These are phyloP conservation scores for Bombus consobrinus DNA, from an alignment of 1,140 invertebrate species.

Conservation along the genomic window DNA sequence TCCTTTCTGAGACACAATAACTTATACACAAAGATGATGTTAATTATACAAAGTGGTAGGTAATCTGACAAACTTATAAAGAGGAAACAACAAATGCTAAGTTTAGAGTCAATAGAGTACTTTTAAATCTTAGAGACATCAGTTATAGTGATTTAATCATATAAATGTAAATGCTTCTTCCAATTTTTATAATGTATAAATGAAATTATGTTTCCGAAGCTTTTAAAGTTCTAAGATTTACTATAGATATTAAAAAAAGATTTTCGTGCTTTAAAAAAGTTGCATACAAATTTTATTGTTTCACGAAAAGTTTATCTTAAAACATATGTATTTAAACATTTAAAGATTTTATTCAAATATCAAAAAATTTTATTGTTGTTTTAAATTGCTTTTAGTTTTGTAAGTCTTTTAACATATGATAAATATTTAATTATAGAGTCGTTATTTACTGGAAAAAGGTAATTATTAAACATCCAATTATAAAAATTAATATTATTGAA, in stretches of 20 bases:
- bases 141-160: not conserved
- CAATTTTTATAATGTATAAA: constrained; percentile 7
- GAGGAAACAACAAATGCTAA: not conserved
- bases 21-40: constrained; percentile 1
- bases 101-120: not conserved
- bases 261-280: not conserved
- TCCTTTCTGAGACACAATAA: constrained; percentile 2
- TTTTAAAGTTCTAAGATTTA: not conserved
- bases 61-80: not conserved
- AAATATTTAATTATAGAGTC: not conserved
- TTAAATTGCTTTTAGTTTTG: constrained; percentile 12
- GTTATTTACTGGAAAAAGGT: constrained; percentile 8
- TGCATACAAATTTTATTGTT: not conserved
- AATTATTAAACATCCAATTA: not conserved
- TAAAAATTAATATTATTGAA: not conserved
- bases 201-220: not conserved
- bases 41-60: not conserved
- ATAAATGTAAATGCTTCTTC: constrained; percentile 1
- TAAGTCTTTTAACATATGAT: not conserved
- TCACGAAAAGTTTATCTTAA: not conserved
- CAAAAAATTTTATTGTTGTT: constrained; percentile 4
- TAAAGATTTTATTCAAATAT: constrained; percentile 1
- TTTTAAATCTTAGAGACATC: not conserved
- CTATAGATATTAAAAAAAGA: not conserved
- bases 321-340: not conserved